Conservation (phyloP, 1,140 invertebrate genomes). For the Drosophila melanogaster region Release_6_plus_ISO1_MT NC_004354.4:3765501-3766000, state of each 20-base stretch:
- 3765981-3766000: too few species aligned
- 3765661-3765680: slow-evolving; percentile 28
- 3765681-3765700: slow-evolving; percentile 50
- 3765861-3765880: slow-evolving; percentile 7
- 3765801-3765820: too few species aligned
- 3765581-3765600: slow-evolving; percentile 3
- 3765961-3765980: too few species aligned
- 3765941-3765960: neutral
- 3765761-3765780: neutral
- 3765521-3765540: slow-evolving; percentile 20
- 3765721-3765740: slow-evolving; percentile 29
- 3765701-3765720: slow-evolving; percentile 44
- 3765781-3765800: too few species aligned
- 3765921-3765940: neutral
- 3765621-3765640: too few species aligned
- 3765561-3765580: neutral
- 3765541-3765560: neutral
- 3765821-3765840: neutral
- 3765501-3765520: slow-evolving; percentile 42
- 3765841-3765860: neutral
- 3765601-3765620: neutral
- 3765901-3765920: neutral
- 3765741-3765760: slow-evolving; percentile 7
- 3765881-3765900: neutral
- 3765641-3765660: too few species aligned